These are phyloP conservation scores for Pangasianodon gigas DNA, from an alignment of 2,113 vertebrate genomes.

Conservation along the genomic window DNA sequence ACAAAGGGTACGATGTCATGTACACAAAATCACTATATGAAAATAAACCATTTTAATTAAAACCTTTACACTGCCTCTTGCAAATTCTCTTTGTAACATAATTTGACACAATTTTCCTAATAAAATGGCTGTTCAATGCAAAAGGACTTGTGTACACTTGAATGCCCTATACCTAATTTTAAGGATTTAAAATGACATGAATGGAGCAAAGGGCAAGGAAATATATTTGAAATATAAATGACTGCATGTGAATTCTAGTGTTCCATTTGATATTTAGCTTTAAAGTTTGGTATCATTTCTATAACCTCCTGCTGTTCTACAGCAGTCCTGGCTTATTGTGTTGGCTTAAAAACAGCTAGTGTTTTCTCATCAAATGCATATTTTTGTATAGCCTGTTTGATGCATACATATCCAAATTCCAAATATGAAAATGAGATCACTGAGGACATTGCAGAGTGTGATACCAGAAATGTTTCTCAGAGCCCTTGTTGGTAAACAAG, in stretches of 20 bases:
- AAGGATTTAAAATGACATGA: constrained; percentile 10
- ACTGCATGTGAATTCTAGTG: neutral
- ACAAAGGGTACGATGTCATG: constrained; percentile 28
- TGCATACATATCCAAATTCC: neutral
- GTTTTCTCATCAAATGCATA: constrained; percentile 29
- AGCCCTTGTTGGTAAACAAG: constrained; percentile 39
- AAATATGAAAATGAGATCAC: constrained; percentile 16
- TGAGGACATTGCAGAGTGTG: constrained; percentile 28
- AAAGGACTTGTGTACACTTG: constrained; percentile 8
- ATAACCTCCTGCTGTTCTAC: neutral
- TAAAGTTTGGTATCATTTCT: neutral
- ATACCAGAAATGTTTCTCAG: constrained; percentile 25
- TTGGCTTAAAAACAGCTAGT: neutral
- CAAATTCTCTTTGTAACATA: constrained; percentile 19
- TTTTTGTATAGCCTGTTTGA: constrained; percentile 15
- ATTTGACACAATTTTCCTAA: constrained; percentile 20
- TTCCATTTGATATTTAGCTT: neutral
- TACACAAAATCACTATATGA: constrained; percentile 39
- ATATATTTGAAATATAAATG: constrained; percentile 10
- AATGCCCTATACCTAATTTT: constrained; percentile 7
- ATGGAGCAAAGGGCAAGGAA: constrained; percentile 23
- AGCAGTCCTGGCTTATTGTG: neutral
- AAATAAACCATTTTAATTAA: constrained; percentile 30
- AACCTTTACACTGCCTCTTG: constrained; percentile 24
- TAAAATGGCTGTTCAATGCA: constrained; percentile 11